phyloP scores from a whole-genome alignment of 2,113 vertebrate species.

The Gobius niger region DNA sequence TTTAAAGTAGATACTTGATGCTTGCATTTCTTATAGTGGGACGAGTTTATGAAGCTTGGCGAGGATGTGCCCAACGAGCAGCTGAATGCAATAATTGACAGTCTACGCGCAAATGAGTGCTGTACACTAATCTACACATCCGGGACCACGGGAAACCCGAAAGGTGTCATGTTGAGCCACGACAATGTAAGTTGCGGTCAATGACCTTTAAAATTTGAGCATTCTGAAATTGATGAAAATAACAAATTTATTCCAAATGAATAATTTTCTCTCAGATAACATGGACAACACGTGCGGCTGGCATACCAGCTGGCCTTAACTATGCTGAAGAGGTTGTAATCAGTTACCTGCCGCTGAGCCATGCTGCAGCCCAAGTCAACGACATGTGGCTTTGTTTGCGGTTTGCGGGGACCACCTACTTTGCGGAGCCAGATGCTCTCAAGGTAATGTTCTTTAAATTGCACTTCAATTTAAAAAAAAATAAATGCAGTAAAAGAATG shows the following conservation, averaged over 20 bases:
- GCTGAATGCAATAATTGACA: constrained; percentile 68
- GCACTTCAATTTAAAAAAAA: neutral
- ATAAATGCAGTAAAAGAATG: neutral
- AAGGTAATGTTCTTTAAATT: constrained; percentile 64
- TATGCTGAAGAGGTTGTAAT: constrained; percentile 51
- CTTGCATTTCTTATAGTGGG: constrained; percentile 69
- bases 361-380: constrained; percentile 77
- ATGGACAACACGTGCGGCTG: constrained; percentile 62
- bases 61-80: constrained; percentile 58
- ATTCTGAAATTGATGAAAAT: neutral
- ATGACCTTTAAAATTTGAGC: too few species aligned
- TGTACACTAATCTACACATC: constrained; percentile 81
- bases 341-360: constrained; percentile 78
- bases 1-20: too few species aligned
- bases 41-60: constrained; percentile 77
- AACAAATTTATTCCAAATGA: neutral
- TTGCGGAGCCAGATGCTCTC: constrained; percentile 78
- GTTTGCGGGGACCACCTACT: constrained; percentile 64
- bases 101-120: constrained; percentile 78
- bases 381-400: constrained; percentile 75
- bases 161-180: constrained; percentile 83
- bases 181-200: constrained; percentile 75
- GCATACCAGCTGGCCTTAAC: neutral
- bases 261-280: constrained; percentile 62
- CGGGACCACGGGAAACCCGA: constrained; percentile 76